Percentiles rank a stretch among this genome's conserved stretches.
Evolutionary conservation across 2,797 vertebrate genomes (phyloP).

Genomic region (Thaleichthys pacificus): DNA sequence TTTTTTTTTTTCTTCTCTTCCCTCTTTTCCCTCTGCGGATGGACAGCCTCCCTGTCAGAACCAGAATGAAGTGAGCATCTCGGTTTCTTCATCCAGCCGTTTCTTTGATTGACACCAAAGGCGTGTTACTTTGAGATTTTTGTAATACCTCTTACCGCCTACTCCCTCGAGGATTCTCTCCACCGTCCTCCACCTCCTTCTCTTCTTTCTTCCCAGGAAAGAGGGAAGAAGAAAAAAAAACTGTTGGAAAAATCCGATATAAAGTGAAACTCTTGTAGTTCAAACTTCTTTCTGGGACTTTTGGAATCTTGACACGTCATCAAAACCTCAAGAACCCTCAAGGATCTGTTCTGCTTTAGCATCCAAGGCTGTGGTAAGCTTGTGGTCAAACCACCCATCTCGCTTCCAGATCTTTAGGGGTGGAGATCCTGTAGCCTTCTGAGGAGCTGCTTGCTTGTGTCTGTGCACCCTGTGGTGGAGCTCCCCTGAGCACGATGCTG

Average conservation of each 20-base stretch:
- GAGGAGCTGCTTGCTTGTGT: constrained; percentile 22
- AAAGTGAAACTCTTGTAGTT: constrained; percentile 45
- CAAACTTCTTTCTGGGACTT: constrained; percentile 49
- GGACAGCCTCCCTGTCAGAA: constrained; percentile 30
- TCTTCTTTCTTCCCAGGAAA: constrained; percentile 31
- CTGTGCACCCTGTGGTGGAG: constrained; percentile 14
- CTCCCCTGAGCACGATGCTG: constrained; percentile 3
- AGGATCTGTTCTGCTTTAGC: constrained; percentile 43
- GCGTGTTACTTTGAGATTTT: constrained; percentile 71
- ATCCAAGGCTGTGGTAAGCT: constrained; percentile 31
- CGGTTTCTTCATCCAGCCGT: constrained; percentile 58
- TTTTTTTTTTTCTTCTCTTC: constrained; percentile 26
- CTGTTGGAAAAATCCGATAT: constrained; percentile 59
- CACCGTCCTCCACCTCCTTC: constrained; percentile 9
- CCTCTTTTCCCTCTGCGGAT: constrained; percentile 35
- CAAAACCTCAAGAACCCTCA: constrained; percentile 40
- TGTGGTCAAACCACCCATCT: constrained; percentile 50
- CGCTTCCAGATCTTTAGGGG: not conserved
- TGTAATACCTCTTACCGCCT: constrained; percentile 53
- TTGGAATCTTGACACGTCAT: constrained; percentile 54
- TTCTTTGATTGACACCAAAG: constrained; percentile 73
- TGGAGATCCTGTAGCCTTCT: not conserved
- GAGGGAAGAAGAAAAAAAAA: constrained; percentile 33
- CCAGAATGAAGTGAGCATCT: constrained; percentile 55
- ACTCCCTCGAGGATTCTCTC: constrained; percentile 52